Conservation (phyloP, 2,797 vertebrate genomes). For the Xenops minutus region DNA sequence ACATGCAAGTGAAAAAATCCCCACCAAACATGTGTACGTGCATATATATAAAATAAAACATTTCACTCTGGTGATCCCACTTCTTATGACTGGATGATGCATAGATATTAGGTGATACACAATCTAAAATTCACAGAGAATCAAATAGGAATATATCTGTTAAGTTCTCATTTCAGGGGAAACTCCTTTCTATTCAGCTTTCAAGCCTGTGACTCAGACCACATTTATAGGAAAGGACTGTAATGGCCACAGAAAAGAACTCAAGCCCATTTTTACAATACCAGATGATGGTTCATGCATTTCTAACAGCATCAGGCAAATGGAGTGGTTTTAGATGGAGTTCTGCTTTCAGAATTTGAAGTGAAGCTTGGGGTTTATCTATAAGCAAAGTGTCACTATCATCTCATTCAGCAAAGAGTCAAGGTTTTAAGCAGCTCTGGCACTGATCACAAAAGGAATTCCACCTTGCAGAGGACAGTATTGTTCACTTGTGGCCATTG, state of each 20-base stretch:
- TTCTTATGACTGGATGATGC: neutral
- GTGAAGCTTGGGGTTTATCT: neutral
- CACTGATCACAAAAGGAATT: neutral
- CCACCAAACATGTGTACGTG: neutral
- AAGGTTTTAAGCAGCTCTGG: neutral
- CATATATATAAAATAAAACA: neutral
- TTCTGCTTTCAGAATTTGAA: neutral
- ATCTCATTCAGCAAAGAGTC: neutral
- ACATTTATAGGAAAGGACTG: neutral
- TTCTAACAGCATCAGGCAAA: neutral
- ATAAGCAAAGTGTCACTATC: neutral
- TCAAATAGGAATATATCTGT: fast-evolving
- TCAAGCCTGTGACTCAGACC: neutral
- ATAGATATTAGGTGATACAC: neutral
- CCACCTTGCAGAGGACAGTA: neutral
- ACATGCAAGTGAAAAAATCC: neutral
- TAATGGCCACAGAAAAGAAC: neutral
- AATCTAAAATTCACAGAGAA: neutral
- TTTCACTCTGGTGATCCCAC: neutral
- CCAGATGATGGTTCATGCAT: neutral
- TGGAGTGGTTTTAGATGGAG: neutral
- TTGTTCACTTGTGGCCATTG: neutral
- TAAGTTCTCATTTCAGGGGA: neutral
- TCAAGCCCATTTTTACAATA: neutral
- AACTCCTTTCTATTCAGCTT: neutral